phyloP scores from a whole-genome alignment of 2,113 vertebrate genomes.

The Dasypus novemcinctus region DNA sequence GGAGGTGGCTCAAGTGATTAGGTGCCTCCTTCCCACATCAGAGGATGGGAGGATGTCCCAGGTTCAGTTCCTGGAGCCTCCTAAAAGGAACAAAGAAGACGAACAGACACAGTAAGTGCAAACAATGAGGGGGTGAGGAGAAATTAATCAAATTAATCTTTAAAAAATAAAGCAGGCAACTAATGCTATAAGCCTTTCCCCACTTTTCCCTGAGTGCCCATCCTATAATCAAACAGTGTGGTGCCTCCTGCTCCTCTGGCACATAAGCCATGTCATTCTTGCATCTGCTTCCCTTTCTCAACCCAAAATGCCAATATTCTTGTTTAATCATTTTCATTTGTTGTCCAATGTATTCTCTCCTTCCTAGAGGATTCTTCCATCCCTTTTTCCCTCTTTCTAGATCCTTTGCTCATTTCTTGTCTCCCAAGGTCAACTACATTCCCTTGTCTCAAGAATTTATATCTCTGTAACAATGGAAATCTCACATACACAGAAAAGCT shows the following conservation, averaged over 20 bases:
- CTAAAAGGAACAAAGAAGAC: too few relatives aligned
- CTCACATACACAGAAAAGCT: neutral
- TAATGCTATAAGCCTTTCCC: neutral
- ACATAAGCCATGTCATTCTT: rapidly evolving
- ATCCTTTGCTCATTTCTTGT: neutral
- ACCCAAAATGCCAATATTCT: too few relatives aligned
- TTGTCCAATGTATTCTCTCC: neutral
- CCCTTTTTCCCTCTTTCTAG: neutral
- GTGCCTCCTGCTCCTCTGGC: neutral
- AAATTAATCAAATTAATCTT: too few relatives aligned
- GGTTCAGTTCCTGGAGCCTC: too few relatives aligned
- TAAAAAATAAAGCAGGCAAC: neutral
- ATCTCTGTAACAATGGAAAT: neutral
- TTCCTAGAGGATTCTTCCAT: neutral
- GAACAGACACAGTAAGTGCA: too few relatives aligned
- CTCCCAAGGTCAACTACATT: neutral
- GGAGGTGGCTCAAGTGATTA: too few relatives aligned
- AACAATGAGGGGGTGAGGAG: too few relatives aligned
- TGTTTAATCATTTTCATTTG: neutral
- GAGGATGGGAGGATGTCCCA: too few relatives aligned
- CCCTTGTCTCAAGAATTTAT: neutral
- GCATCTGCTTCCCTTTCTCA: too few relatives aligned
- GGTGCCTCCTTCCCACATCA: too few relatives aligned
- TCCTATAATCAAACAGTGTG: neutral
- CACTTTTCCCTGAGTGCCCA: neutral